Conservation (phyloP, 2,113 vertebrate genomes). For the Corvus hawaiiensis region DNA sequence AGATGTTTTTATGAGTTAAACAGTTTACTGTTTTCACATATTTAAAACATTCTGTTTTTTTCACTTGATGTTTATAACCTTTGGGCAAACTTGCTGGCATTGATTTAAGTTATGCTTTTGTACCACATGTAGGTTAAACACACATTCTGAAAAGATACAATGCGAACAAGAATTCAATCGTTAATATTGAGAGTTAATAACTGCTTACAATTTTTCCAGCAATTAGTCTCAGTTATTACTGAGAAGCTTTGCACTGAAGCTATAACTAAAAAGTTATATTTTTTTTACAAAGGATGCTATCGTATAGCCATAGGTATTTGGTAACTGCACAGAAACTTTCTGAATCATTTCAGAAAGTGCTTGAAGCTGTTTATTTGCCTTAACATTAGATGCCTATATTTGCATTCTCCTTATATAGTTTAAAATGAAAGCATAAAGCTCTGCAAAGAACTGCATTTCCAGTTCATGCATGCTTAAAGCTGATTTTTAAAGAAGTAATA, state of each 20-base stretch:
- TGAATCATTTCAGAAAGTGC: background rate
- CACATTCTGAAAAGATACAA: constrained; percentile 15
- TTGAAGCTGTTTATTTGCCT: background rate
- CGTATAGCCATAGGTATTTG: background rate
- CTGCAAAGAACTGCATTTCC: background rate
- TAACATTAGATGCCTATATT: background rate
- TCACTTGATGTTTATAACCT: constrained; percentile 37
- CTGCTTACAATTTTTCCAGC: background rate
- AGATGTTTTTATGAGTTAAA: constrained; percentile 28
- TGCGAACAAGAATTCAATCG: background rate
- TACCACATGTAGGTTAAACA: constrained; percentile 5
- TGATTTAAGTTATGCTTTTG: constrained; percentile 45
- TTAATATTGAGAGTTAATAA: constrained; percentile 8
- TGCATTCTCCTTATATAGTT: background rate
- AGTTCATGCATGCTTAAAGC: background rate
- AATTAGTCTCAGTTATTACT: background rate
- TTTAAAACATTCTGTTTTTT: constrained; percentile 39
- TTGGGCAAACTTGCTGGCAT: constrained; percentile 48
- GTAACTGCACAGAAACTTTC: background rate
- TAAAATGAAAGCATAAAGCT: constrained; percentile 33
- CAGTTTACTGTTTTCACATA: constrained; percentile 49
- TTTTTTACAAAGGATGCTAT: background rate
- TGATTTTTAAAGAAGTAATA: background rate
- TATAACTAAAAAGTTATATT: background rate
- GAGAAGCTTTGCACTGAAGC: background rate